A percentile compares a stretch with the other conserved stretches of the same genome.
phyloP scores from a whole-genome alignment of 1,140 invertebrate species.

The Ctenoplectra terminalis region DNA sequence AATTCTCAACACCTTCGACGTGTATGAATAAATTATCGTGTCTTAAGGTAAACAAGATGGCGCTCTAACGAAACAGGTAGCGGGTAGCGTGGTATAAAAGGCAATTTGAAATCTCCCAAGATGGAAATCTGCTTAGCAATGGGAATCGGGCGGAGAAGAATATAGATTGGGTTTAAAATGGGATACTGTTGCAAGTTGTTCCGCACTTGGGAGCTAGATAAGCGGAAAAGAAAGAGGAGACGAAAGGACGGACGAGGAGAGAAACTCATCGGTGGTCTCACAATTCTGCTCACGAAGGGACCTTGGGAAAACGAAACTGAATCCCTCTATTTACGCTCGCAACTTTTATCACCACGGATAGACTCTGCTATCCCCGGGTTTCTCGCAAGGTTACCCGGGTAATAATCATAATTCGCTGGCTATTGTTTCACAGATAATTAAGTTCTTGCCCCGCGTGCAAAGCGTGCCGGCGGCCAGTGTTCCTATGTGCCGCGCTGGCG shows the following conservation, averaged over 20 bases:
- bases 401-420: slow-evolving; percentile 76
- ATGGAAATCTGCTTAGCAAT: slow-evolving; percentile 57
- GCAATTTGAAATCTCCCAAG: slow-evolving; percentile 49
- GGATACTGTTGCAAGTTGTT: slow-evolving; percentile 59
- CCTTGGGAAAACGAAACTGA: slow-evolving; percentile 68
- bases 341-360: slow-evolving; percentile 74
- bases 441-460: slow-evolving; percentile 68
- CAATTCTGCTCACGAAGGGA: slow-evolving; percentile 68
- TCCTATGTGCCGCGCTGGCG: slow-evolving; percentile 45
- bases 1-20: slow-evolving; percentile 8
- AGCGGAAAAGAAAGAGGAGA: slow-evolving; percentile 24
- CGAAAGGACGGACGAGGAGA: slow-evolving; percentile 48
- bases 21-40: slow-evolving; percentile 14
- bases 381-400: slow-evolving; percentile 62
- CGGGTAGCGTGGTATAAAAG: slow-evolving; percentile 2
- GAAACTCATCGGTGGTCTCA: slow-evolving; percentile 61
- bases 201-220: slow-evolving; percentile 44
- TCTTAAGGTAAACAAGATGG: neutral
- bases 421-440: slow-evolving; percentile 78
- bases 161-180: slow-evolving; percentile 66
- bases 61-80: neutral
- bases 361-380: slow-evolving; percentile 43
- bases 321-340: slow-evolving; percentile 73
- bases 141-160: slow-evolving; percentile 45
- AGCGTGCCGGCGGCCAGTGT: slow-evolving; percentile 50